phyloP scores from a whole-genome alignment of 2,888 invertebrate species.

The Cheilosia soror region DNA sequence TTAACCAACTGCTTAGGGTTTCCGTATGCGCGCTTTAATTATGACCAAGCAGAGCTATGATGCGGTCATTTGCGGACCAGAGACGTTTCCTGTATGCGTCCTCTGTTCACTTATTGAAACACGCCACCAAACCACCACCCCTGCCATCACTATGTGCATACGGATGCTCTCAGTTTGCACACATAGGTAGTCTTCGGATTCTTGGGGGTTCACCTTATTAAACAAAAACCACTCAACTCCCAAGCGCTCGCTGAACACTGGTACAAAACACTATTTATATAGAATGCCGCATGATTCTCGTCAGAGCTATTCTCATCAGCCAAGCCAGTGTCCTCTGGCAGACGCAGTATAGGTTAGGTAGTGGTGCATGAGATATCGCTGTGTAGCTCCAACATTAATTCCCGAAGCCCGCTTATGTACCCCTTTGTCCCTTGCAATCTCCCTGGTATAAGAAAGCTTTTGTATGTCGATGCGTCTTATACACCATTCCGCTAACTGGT shows the following conservation, averaged over 20 bases:
- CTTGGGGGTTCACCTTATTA: conserved; percentile 67
- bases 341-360: conserved; percentile 3
- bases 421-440: conserved; percentile 15
- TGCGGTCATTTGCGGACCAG: conserved; percentile 44
- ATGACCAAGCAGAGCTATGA: conserved; percentile 46
- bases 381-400: conserved; percentile 56
- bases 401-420: conserved; percentile 39
- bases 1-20: conserved; percentile 33
- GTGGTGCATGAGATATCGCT: conserved; percentile 56
- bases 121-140: conserved; percentile 21
- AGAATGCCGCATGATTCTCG: conserved; percentile 69
- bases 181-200: conserved; percentile 43
- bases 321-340: conserved; percentile 26
- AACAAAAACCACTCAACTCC: conserved; percentile 72
- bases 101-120: conserved; percentile 51
- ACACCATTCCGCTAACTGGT: conserved; percentile 65
- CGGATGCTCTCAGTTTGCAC: conserved; percentile 17
- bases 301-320: conserved; percentile 38
- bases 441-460: conserved; percentile 64
- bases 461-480: conserved; percentile 73
- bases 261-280: conserved; percentile 61
- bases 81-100: conserved; percentile 45
- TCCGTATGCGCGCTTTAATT: conserved; percentile 61
- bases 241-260: conserved; percentile 42
- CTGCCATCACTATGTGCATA: conserved; percentile 40